A percentile compares a stretch with the other conserved stretches of the same genome.
Evolutionary conservation across 2,113 vertebrate genomes (phyloP).

Genomic region (Sylvietta virens): DNA sequence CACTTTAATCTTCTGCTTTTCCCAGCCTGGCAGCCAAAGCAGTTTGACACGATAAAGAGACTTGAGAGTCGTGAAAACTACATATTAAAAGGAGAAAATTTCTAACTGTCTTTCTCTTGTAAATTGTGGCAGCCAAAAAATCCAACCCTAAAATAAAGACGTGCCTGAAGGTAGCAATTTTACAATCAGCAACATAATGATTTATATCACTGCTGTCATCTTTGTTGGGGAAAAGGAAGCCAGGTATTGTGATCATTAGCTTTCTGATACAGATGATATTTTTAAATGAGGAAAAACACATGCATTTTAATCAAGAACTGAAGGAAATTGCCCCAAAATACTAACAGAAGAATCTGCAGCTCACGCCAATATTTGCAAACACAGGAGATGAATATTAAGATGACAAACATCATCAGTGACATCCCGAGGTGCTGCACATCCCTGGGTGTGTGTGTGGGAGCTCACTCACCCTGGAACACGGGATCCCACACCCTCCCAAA

Average conservation of each 20-base stretch:
- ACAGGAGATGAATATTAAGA: neutral
- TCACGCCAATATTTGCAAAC: neutral
- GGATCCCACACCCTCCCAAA: neutral
- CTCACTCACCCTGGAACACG: accelerated
- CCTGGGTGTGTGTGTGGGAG: accelerated
- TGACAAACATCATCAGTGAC: neutral
- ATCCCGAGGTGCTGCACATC: neutral
- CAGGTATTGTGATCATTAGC: conserved; percentile 57
- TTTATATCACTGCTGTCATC: conserved; percentile 46
- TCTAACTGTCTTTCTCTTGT: conserved; percentile 21
- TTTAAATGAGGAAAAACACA: conserved; percentile 44
- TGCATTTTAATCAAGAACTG: conserved; percentile 29
- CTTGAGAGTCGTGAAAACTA: conserved; percentile 35
- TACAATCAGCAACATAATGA: conserved; percentile 47
- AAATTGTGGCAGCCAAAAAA: conserved; percentile 48
- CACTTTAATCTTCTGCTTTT: conserved; percentile 11
- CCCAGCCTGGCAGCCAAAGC: conserved; percentile 31
- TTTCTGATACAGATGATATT: conserved; percentile 41
- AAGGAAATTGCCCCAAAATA: conserved; percentile 8
- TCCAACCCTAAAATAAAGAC: conserved; percentile 43
- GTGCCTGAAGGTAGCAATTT: conserved; percentile 56
- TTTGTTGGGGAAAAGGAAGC: conserved; percentile 56
- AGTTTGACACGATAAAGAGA: conserved; percentile 33
- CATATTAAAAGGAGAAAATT: conserved; percentile 25
- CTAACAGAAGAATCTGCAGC: neutral